phyloP scores from a whole-genome alignment of 2,113 vertebrate genomes.

The Lepidothrix coronata region DNA sequence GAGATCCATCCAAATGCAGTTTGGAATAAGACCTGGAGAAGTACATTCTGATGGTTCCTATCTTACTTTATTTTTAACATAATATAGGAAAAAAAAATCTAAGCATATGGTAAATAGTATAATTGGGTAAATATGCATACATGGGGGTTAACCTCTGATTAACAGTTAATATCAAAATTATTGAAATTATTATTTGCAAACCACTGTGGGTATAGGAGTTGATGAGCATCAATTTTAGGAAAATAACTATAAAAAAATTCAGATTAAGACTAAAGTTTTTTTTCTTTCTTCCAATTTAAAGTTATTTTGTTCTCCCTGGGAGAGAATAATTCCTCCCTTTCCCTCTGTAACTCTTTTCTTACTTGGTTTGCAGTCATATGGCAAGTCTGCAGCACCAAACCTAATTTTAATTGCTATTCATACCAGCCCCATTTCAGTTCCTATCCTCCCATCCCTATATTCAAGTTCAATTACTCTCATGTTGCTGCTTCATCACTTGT shows the following conservation, averaged over 20 bases:
- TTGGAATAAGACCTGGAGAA: not conserved
- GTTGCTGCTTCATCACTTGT: not conserved
- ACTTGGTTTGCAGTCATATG: not conserved
- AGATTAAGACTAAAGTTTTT: not conserved
- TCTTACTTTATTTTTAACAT: not conserved
- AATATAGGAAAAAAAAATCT: not conserved
- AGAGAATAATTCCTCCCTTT: not conserved
- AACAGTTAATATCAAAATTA: not conserved
- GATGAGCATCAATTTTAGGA: not conserved
- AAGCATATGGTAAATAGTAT: not conserved
- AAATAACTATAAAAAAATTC: not conserved
- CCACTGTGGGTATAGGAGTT: not conserved
- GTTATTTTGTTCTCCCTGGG: not conserved
- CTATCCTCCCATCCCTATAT: not conserved
- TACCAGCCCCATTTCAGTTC: not conserved
- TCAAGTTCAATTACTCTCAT: not conserved
- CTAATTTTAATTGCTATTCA: not conserved
- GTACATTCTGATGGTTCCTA: not conserved
- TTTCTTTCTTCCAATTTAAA: not conserved
- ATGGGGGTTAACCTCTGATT: not conserved
- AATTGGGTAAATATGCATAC: not conserved
- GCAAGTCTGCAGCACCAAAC: not conserved
- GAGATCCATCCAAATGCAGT: not conserved
- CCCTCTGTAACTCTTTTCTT: not conserved
- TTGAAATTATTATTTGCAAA: not conserved